A percentile compares a stretch with the other conserved stretches of the same genome.
Conservation (phyloP, 2,113 vertebrate genomes). For the Lophotis ruficrista region DNA sequence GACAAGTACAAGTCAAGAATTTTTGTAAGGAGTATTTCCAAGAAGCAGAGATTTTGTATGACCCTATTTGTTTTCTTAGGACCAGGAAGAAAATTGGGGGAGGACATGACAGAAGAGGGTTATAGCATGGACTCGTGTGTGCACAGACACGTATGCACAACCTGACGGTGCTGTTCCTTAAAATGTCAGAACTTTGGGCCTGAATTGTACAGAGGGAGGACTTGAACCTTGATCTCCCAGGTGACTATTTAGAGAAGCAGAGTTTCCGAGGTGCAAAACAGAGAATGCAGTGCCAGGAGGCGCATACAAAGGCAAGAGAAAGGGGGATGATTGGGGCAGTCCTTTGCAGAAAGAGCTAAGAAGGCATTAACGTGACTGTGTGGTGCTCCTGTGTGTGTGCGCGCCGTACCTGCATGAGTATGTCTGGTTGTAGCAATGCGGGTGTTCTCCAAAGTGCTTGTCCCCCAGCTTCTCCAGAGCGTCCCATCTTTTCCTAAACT, state of each 20-base stretch:
- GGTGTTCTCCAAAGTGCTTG: not conserved
- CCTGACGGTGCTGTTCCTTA: not conserved
- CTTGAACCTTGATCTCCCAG: not conserved
- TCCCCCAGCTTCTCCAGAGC: not conserved
- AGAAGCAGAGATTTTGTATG: not conserved
- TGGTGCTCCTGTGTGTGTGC: not conserved
- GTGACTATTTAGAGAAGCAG: not conserved
- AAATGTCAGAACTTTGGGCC: not conserved
- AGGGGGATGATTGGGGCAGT: not conserved
- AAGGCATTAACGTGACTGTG: fast-evolving
- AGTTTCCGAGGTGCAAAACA: not conserved
- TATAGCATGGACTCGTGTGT: not conserved
- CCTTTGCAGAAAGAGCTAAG: not conserved
- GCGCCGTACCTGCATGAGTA: not conserved
- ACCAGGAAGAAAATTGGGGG: not conserved
- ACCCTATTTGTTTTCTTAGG: not conserved
- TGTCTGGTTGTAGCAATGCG: not conserved
- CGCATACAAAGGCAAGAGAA: not conserved
- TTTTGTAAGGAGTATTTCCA: not conserved
- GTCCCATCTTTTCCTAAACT: not conserved
- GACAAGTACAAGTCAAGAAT: not conserved
- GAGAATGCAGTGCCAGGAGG: fast-evolving
- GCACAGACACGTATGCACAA: fast-evolving
- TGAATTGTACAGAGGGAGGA: not conserved
- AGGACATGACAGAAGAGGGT: not conserved